Base-by-base conservation (phyloP, 1,140 invertebrate species). In the Theocolax elegans region DNA sequence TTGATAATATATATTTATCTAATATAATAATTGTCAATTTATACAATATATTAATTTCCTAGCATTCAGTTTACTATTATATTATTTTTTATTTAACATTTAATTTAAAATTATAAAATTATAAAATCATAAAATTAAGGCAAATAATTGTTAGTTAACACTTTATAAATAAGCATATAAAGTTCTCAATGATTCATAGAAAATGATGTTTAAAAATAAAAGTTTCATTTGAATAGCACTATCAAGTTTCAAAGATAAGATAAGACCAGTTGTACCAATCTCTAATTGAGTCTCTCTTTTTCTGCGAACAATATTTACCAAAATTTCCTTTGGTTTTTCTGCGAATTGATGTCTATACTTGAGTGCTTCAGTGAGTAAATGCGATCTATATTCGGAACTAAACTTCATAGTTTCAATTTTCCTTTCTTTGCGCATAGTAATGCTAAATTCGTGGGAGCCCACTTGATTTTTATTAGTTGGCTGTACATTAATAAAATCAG, bases 321-420 rank as follows among this genome's bases (percentile, higher is more conserved):
- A 86, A 79, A 89, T 85, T 84, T 93, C 92, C 79, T 92, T 92
- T 27, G 91, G 89, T 81, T 92, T 93, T 80, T 94, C 92, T 58
- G 91, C 89, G 88, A 95, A 95, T 75, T 90, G 87, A 81, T 91
- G 89, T 76, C 92, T 89, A 80, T 91, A 94, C 80, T 90, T 92
- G 56, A 99, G 89, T 72, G 96, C 94, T 79, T 97, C 94, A 15
- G 96, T 97, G 23, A 99, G 86, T 72, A 99, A 90, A 74, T 98
- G 90, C 66, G 94, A 91, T 79, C 97, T 91, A 82, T 97, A 93
- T 79, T 99, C 97, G 4, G 96, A 97, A n/a, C 96, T 97, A 83
- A 99, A 98, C 79, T 92, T 94, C 94, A 99, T 99, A 17, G 92
- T 92, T 79, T 99, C 97, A 54, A 91, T 88, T 88, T 98, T 98